These are phyloP conservation scores for Dicaeum eximium DNA, from an alignment of 2,113 vertebrate species.

Conservation along the genomic window DNA sequence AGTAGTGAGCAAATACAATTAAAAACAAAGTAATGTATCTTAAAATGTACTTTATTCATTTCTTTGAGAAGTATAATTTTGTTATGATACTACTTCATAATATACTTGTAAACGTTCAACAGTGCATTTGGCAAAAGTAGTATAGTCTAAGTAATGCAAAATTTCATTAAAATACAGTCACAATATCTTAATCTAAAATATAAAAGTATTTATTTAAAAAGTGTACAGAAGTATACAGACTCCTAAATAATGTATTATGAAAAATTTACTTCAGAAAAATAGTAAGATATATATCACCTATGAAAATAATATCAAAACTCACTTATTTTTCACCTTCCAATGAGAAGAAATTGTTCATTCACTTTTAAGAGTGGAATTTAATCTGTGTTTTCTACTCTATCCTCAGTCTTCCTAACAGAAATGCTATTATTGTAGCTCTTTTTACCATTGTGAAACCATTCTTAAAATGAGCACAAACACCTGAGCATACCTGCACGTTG, in stretches of 20 bases:
- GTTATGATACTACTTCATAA: not conserved
- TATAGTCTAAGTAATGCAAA: not conserved
- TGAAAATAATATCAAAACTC: not conserved
- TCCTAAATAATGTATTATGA: not conserved
- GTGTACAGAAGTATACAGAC: not conserved
- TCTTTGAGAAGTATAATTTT: constrained; percentile 14
- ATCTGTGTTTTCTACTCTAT: not conserved
- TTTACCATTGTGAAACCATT: not conserved
- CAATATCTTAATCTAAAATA: not conserved
- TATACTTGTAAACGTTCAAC: not conserved
- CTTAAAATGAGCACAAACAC: not conserved
- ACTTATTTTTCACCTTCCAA: not conserved
- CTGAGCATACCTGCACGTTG: not conserved
- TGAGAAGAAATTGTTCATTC: not conserved
- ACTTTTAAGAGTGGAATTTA: not conserved
- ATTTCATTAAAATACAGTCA: not conserved
- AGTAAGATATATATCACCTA: not conserved
- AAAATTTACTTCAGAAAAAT: not conserved
- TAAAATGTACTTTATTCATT: not conserved
- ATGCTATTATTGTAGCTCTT: not conserved
- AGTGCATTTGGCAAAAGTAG: not conserved
- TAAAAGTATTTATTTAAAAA: not conserved
- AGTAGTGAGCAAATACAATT: not conserved
- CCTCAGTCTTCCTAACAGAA: not conserved
- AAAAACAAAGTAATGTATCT: not conserved